A percentile compares a stretch with the other conserved stretches of the same genome.
Evolutionary conservation across 64 coral and sea anemone species (phyloP).

Genomic region (Platygyra sinensis): DNA sequence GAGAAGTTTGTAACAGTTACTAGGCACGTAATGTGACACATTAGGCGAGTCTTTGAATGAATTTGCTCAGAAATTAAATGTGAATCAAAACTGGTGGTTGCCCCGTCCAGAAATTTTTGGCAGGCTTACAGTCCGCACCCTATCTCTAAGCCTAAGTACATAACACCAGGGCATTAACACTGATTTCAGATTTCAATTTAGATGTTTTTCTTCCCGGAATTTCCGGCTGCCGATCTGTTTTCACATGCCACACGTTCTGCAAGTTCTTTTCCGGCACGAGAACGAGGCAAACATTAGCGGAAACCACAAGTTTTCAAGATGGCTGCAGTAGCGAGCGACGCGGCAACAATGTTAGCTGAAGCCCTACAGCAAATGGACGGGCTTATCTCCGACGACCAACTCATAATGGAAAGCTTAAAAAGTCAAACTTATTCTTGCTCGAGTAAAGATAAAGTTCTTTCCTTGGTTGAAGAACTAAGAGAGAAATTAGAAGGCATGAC

Average conservation of each 20-base stretch:
- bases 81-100: too few species aligned
- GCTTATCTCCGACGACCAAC: constrained; percentile 85
- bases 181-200: too few species aligned
- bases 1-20: too few species aligned
- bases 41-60: too few species aligned
- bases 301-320: constrained; percentile 62
- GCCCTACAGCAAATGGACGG: constrained; percentile 94
- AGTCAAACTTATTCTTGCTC: constrained; percentile 39
- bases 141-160: too few species aligned
- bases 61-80: too few species aligned
- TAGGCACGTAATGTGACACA: too few species aligned
- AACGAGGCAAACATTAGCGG: background rate
- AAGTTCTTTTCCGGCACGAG: constrained; percentile 28
- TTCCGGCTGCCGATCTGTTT: background rate
- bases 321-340: constrained; percentile 88
- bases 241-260: constrained; percentile 9
- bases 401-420: constrained; percentile 86
- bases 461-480: constrained; percentile 72
- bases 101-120: too few species aligned
- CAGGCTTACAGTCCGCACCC: too few species aligned
- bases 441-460: constrained; percentile 55
- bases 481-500: constrained; percentile 39
- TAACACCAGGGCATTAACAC: too few species aligned
- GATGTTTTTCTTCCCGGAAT: too few species aligned
- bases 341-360: constrained; percentile 88